phyloP scores from a whole-genome alignment of 1,140 invertebrate species.

The Dufourea novaeangliae region DNA sequence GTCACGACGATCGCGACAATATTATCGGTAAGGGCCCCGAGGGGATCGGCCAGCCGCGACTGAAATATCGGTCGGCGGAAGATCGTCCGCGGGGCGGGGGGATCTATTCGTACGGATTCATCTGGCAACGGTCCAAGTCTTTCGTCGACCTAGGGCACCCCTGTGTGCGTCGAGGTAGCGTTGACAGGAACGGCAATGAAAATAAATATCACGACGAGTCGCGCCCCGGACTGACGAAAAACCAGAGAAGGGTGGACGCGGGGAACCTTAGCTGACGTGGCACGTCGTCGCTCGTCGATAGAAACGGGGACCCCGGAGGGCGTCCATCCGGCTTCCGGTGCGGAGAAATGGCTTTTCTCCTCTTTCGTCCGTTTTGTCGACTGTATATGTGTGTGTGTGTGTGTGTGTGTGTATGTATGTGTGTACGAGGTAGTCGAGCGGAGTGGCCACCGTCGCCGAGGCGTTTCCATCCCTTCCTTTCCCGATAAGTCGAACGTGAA shows the following conservation, averaged over 20 bases:
- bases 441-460: constrained; percentile 45
- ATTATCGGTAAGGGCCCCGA: background rate
- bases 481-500: constrained; percentile 46
- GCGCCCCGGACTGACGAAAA: constrained; percentile 51
- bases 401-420: too few relatives aligned
- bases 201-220: constrained; percentile 60
- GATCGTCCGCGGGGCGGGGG: background rate
- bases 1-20: constrained; percentile 17
- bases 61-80: constrained; percentile 32
- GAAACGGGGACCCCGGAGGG: constrained; percentile 60
- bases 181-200: constrained; percentile 59
- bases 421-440: too few relatives aligned
- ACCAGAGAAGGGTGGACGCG: constrained; percentile 66
- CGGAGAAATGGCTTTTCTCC: constrained; percentile 66
- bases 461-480: constrained; percentile 66
- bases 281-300: constrained; percentile 62
- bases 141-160: constrained; percentile 53
- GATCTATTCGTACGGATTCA: constrained; percentile 53
- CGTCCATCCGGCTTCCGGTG: constrained; percentile 71
- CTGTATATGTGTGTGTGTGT: too few relatives aligned
- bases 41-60: background rate
- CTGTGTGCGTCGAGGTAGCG: constrained; percentile 54
- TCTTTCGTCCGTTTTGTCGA: constrained; percentile 42
- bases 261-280: constrained; percentile 71
- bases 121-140: constrained; percentile 47